Percentiles rank a stretch among this genome's conserved stretches.
Conservation (phyloP, 2,888 invertebrate genomes). For the Agrochola circellaris region DNA sequence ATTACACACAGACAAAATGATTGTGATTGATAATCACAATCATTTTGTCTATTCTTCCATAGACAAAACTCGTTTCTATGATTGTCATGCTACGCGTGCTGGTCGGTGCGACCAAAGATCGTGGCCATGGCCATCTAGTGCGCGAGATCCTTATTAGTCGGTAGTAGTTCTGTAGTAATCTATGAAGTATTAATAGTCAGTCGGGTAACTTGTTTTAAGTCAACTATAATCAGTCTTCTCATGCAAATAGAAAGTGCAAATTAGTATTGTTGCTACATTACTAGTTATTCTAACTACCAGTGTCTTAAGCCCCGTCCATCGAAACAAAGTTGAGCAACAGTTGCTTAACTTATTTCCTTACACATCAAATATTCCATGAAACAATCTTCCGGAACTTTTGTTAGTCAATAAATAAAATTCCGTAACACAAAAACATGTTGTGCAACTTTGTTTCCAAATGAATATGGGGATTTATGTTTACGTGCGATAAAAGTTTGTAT, state of each 20-base stretch:
- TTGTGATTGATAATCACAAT: no score
- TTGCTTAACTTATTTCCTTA: neutral
- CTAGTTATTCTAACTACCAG: neutral
- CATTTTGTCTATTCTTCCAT: no score
- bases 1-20: no score
- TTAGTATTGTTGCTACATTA: neutral
- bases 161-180: neutral
- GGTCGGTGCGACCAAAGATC: no score
- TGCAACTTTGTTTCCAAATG: neutral
- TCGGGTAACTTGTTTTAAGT: neutral
- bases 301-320: neutral
- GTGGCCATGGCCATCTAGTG: no score
- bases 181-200: neutral
- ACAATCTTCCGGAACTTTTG: neutral
- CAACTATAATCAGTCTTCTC: neutral
- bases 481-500: neutral
- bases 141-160: neutral
- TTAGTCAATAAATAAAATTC: no score
- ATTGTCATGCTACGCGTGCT: no score
- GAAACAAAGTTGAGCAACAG: neutral
- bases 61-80: no score
- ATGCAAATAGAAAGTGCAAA: conserved; percentile 28
- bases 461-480: neutral
- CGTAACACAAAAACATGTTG: neutral
- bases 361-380: neutral